Percentiles rank a stretch among this genome's conserved stretches.
These are phyloP conservation scores for Labia minor DNA, from an alignment of 2,888 invertebrate genomes.

Conservation along the genomic window DNA sequence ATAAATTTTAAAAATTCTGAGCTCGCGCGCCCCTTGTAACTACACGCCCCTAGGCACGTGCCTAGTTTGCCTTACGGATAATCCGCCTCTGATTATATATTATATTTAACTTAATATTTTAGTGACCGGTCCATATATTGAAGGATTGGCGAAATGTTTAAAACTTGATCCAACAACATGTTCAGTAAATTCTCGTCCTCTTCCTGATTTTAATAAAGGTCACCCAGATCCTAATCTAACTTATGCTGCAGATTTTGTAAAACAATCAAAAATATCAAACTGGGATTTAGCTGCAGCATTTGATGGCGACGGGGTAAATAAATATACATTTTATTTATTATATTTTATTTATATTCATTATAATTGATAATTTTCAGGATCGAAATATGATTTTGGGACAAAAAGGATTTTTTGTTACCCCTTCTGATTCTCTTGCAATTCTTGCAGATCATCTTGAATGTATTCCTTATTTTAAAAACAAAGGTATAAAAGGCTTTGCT, in stretches of 20 bases:
- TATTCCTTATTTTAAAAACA: slow-evolving; percentile 87
- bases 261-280: slow-evolving; percentile 45
- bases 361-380: slow-evolving; percentile 45
- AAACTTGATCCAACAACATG: slow-evolving; percentile 44
- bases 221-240: slow-evolving; percentile 97
- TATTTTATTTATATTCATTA: neutral
- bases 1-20: too few relatives aligned
- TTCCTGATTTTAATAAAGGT: slow-evolving; percentile 91
- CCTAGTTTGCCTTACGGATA: too few relatives aligned
- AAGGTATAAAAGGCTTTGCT: slow-evolving; percentile 83
- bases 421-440: slow-evolving; percentile 91
- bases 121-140: slow-evolving; percentile 96
- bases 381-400: slow-evolving; percentile 96
- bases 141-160: slow-evolving; percentile 71
- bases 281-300: slow-evolving; percentile 90
- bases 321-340: neutral
- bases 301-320: slow-evolving; percentile 82
- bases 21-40: too few relatives aligned
- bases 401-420: slow-evolving; percentile 93
- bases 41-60: too few relatives aligned
- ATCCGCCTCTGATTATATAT: too few relatives aligned
- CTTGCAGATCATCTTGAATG: slow-evolving; percentile 79
- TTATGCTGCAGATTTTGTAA: slow-evolving; percentile 71
- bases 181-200: slow-evolving; percentile 65
- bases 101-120: slow-evolving; percentile 32